These are phyloP conservation scores for Antheraea yamamai DNA, from an alignment of 2,888 invertebrate genomes.

Conservation along the genomic window DNA sequence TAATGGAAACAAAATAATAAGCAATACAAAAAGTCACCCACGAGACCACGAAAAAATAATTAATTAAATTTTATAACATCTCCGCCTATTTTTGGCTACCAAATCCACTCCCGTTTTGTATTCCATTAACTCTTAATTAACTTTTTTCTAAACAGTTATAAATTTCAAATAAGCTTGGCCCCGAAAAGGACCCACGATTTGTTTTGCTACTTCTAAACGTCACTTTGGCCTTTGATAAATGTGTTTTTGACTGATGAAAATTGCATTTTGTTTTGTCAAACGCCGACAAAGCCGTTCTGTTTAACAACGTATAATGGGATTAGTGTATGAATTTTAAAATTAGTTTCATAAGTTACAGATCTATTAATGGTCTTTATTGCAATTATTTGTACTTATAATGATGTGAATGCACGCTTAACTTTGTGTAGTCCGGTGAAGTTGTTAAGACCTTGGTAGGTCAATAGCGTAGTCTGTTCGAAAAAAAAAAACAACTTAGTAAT, in stretches of 20 bases:
- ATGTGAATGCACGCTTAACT: no score
- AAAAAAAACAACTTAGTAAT: no score
- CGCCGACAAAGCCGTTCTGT: slow-evolving; percentile 58
- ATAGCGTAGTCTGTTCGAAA: no score
- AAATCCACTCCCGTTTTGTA: slow-evolving; percentile 77
- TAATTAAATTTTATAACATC: slow-evolving; percentile 80
- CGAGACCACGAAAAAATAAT: slow-evolving; percentile 69
- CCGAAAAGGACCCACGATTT: slow-evolving; percentile 72
- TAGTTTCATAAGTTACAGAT: neutral
- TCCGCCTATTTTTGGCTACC: slow-evolving; percentile 83
- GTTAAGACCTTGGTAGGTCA: no score
- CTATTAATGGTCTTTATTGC: neutral
- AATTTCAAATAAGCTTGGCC: slow-evolving; percentile 70
- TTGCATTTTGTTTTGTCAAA: slow-evolving; percentile 66
- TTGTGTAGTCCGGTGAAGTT: no score
- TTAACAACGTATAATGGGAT: slow-evolving; percentile 11
- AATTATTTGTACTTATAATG: neutral
- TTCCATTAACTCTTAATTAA: slow-evolving; percentile 83
- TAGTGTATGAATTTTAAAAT: slow-evolving; percentile 8
- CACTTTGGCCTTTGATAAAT: slow-evolving; percentile 79
- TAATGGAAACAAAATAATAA: slow-evolving; percentile 29
- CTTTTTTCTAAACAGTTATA: slow-evolving; percentile 72
- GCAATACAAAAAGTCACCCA: slow-evolving; percentile 53
- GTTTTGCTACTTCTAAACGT: slow-evolving; percentile 81
- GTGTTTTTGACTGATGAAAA: slow-evolving; percentile 68